Base-by-base conservation (phyloP, 2,113 vertebrate genomes). In the Bubalus kerabau region DNA sequence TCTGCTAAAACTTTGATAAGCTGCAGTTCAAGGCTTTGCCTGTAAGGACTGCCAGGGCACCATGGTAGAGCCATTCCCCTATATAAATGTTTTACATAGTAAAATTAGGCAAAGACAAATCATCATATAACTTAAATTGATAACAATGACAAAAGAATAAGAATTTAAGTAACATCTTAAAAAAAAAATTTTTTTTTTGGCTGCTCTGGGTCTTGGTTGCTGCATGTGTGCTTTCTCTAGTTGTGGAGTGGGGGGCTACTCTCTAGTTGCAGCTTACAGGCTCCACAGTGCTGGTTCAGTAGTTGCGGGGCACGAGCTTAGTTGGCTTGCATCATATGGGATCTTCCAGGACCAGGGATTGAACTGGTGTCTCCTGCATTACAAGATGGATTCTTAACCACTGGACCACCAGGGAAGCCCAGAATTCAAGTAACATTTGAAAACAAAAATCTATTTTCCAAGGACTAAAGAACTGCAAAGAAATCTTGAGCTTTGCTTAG, bases 401-500 rank as follows among this genome's bases (percentile, higher is more conserved):
- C 21, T 40, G n/a, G 67, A 40, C 19, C 67, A 74, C 67, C 67
- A 40, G 36, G 36, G 36, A 74, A 13, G 67, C 67, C 67, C 36
- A 74, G 67, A 74, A 74, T 84, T 84, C 40, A 90, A 76, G 46
- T 90, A 82, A 57, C 32, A 87, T 91, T 91, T 87, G 28, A 67
- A 64, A 26, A 67, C 15, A 88, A 32, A 50, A 76, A 62, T 90
- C 52, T 83, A 71, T 95, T 85, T 85, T 91, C n/a, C 52, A 62
- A 95, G 52, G 92, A 46, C 85, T 94, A 26, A 90, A 74, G 62
- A 52, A 43, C 19, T 85, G 13, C 26, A 50, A 71, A 90, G 93
- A 84, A 95, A 91, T 62, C 46, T 50, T 95, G 64, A 85, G 64
- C 64, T 90, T 78, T 78, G 54, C 24, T 90, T 90, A 36, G 86